A percentile compares a stretch with the other conserved stretches of the same genome.
These are phyloP conservation scores for Nothocercus nigrocapillus DNA, from an alignment of 2,113 vertebrate genomes.

Conservation along the genomic window DNA sequence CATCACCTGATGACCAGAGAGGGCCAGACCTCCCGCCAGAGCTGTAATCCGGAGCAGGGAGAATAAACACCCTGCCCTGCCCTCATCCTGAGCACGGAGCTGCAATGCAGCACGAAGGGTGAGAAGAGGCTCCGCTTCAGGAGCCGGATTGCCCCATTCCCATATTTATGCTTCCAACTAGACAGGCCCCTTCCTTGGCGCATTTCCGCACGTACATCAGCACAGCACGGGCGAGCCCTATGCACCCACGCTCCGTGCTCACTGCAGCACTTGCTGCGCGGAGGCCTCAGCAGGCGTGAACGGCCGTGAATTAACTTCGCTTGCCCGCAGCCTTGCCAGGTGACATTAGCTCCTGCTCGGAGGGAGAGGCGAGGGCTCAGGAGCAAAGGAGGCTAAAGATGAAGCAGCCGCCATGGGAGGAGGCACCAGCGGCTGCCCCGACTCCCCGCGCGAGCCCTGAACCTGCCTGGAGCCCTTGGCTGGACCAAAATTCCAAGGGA, in stretches of 20 bases:
- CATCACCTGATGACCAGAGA: neutral
- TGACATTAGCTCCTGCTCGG: neutral
- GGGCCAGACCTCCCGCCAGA: neutral
- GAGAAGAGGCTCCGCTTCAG: neutral
- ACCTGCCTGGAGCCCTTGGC: too few species aligned
- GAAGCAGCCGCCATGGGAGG: neutral
- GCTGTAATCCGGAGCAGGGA: neutral
- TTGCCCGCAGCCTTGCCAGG: neutral
- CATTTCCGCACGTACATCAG: neutral
- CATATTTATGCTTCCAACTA: neutral
- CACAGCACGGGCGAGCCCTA: accelerated
- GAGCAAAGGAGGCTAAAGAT: neutral
- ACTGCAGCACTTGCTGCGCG: neutral
- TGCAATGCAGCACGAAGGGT: neutral
- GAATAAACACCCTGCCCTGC: neutral
- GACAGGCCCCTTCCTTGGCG: neutral
- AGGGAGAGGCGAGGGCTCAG: neutral
- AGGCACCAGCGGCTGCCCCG: neutral
- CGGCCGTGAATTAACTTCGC: neutral
- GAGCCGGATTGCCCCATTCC: neutral
- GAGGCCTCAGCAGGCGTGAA: neutral
- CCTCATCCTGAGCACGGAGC: accelerated
- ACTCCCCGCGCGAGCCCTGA: neutral
- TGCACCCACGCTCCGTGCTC: neutral
- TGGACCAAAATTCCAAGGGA: neutral